phyloP scores from a whole-genome alignment of 2,113 vertebrate species.

The Acanthochromis polyacanthus region DNA sequence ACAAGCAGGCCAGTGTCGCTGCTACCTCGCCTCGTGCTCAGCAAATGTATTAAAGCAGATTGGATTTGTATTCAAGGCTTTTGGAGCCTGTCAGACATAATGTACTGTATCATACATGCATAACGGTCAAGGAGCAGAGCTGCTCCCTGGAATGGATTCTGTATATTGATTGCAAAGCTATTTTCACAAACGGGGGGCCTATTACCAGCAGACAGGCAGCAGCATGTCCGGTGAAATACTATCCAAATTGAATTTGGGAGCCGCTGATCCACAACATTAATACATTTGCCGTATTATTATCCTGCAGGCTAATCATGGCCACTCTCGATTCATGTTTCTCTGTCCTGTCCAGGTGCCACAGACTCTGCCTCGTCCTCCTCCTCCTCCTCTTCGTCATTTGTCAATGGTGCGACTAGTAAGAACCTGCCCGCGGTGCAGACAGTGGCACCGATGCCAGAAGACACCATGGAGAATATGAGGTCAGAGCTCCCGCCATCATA shows the following conservation, averaged over 20 bases:
- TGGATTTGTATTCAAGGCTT: conserved; percentile 47
- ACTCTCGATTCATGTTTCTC: conserved; percentile 11
- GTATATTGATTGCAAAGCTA: conserved; percentile 71
- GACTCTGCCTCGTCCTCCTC: conserved; percentile 97
- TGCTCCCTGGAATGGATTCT: conserved; percentile 60
- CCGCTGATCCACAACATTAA: conserved; percentile 37
- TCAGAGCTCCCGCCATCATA: conserved; percentile 66
- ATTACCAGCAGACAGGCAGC: conserved; percentile 64
- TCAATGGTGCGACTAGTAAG: conserved; percentile 98
- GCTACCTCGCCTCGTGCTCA: conserved; percentile 16
- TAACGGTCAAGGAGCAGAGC: conserved; percentile 57
- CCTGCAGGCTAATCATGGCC: conserved; percentile 13
- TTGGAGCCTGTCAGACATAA: conserved; percentile 28
- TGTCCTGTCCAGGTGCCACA: conserved; percentile 89
- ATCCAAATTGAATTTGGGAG: conserved; percentile 62
- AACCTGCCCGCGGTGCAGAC: conserved; percentile 98
- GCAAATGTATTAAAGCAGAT: conserved; percentile 28
- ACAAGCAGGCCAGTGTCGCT: conserved; percentile 12
- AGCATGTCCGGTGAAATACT: conserved; percentile 50
- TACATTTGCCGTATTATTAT: conserved; percentile 32
- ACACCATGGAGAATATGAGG: conserved; percentile 98
- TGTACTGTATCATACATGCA: conserved; percentile 44
- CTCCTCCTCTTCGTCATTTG: conserved; percentile 97
- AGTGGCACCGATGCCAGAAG: conserved; percentile 98
- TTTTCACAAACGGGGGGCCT: conserved; percentile 56